A percentile compares a stretch with the other conserved stretches of the same genome.
These are phyloP conservation scores for Rotaria magnacalcarata DNA, from an alignment of 2,888 invertebrate species.

Conservation along the genomic window DNA sequence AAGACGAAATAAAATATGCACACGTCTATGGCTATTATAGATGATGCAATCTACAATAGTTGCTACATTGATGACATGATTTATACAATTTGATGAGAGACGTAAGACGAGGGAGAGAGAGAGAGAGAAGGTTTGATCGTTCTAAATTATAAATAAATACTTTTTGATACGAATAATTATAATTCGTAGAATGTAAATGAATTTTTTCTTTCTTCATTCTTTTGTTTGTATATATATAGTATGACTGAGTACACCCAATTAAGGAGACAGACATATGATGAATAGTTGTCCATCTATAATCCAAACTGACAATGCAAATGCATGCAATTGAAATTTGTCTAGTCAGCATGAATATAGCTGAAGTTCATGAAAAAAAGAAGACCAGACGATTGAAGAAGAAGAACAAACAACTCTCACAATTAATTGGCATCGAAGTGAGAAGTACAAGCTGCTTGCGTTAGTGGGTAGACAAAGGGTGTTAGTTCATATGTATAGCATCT, in stretches of 20 bases:
- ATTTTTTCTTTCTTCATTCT: background rate
- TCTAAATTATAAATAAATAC: constrained; percentile 6
- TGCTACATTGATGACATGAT: background rate
- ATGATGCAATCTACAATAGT: background rate
- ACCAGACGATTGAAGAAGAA: constrained; percentile 1
- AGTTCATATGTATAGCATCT: background rate
- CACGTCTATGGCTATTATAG: background rate
- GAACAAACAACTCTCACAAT: background rate
- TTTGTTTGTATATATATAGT: background rate
- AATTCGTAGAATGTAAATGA: background rate
- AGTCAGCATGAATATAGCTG: background rate
- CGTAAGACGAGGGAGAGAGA: background rate
- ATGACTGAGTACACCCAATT: background rate
- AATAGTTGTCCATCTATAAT: background rate
- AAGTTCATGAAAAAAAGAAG: background rate
- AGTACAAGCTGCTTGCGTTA: background rate
- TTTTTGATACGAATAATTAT: background rate
- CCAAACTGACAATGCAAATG: background rate
- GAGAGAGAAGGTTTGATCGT: background rate
- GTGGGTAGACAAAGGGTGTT: background rate
- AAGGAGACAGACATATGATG: background rate
- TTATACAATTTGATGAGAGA: background rate
- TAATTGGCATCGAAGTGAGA: background rate
- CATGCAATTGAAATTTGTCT: background rate
- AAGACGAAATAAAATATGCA: background rate